phyloP scores from a whole-genome alignment of 2,797 vertebrate species.

The Choloepus didactylus region DNA sequence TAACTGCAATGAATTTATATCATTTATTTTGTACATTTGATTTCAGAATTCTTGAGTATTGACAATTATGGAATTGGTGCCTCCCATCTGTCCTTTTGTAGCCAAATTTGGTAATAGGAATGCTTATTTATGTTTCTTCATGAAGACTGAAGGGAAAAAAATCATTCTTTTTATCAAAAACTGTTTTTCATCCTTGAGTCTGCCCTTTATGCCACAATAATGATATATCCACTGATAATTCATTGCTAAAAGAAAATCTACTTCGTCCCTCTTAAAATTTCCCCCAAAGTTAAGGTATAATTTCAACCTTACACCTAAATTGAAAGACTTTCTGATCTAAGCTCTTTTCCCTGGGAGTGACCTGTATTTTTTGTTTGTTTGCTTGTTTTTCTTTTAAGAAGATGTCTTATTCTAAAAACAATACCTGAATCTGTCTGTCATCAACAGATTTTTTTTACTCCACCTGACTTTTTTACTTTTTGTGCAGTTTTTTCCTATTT shows the following conservation, averaged over 20 bases:
- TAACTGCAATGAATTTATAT: not conserved
- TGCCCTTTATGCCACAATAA: not conserved
- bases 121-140: not conserved
- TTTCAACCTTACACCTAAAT: not conserved
- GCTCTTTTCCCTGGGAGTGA: not conserved
- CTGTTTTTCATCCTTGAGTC: not conserved
- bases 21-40: not conserved
- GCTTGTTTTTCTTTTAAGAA: not conserved
- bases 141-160: not conserved
- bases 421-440: not conserved
- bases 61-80: not conserved
- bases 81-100: not conserved
- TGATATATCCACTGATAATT: not conserved
- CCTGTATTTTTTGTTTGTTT: not conserved
- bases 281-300: not conserved
- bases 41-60: not conserved
- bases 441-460: not conserved
- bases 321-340: not conserved
- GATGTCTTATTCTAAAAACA: not conserved
- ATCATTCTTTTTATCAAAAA: not conserved
- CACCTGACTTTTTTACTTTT: not conserved
- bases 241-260: slow-evolving; percentile 6
- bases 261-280: not conserved
- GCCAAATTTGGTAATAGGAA: not conserved
- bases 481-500: not conserved